Conservation (phyloP, 2,113 vertebrate species). For the Brachyhypopomus gauderio region DNA sequence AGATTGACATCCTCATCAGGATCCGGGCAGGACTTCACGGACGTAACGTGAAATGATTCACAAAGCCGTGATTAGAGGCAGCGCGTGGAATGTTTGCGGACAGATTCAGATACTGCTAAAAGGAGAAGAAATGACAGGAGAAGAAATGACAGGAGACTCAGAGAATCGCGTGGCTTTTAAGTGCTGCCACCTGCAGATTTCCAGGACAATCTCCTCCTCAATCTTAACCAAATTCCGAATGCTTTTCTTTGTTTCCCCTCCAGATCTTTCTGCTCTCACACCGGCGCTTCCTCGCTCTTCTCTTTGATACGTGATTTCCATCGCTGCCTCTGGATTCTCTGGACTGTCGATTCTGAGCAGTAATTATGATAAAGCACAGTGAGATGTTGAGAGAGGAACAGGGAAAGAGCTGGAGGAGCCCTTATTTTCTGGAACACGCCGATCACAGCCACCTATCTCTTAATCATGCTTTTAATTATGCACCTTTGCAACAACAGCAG, state of each 20-base stretch:
- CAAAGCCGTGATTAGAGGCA: background rate
- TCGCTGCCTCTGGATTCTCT: slow-evolving; percentile 20
- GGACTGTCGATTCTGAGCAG: slow-evolving; percentile 15
- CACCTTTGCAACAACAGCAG: slow-evolving; percentile 11
- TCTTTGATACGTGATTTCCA: slow-evolving; percentile 40
- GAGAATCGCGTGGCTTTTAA: slow-evolving; percentile 26
- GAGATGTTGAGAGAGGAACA: slow-evolving; percentile 1
- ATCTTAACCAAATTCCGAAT: background rate
- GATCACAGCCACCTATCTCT: slow-evolving; percentile 19
- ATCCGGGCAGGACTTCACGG: background rate
- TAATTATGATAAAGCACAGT: slow-evolving; percentile 27
- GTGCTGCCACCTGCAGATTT: background rate
- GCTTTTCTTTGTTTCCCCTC: slow-evolving; percentile 15
- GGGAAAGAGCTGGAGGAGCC: slow-evolving; percentile 10
- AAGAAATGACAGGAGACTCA: slow-evolving; percentile 2
- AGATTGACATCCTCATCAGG: background rate
- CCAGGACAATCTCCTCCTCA: slow-evolving; percentile 8
- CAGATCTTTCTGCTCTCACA: slow-evolving; percentile 1
- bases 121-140: slow-evolving; percentile 1
- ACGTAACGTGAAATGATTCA: background rate
- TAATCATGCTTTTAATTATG: slow-evolving; percentile 50
- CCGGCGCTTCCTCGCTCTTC: slow-evolving; percentile 9
- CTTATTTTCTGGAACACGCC: slow-evolving; percentile 14
- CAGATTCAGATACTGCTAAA: background rate
- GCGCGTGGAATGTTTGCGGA: background rate